These are phyloP conservation scores for Cochlearius cochlearius DNA, from an alignment of 2,113 vertebrate genomes.

Conservation along the genomic window DNA sequence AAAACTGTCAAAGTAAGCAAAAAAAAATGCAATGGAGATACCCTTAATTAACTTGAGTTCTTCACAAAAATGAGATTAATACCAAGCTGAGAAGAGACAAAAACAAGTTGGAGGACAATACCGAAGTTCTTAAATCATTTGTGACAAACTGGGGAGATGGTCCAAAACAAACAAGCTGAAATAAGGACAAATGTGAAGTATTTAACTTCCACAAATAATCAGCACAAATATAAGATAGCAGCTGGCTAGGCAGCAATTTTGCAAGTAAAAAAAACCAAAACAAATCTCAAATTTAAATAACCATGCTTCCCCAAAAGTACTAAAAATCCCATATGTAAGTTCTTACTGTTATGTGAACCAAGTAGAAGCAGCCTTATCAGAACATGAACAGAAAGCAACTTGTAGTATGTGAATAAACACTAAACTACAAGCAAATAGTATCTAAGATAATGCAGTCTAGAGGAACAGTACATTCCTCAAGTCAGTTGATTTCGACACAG, in stretches of 20 bases:
- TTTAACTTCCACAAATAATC: not conserved
- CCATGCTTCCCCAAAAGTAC: not conserved
- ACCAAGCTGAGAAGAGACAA: not conserved
- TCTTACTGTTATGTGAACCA: not conserved
- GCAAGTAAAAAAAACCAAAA: not conserved
- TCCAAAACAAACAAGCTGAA: slow-evolving; percentile 30
- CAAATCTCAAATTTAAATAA: not conserved
- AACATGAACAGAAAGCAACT: not conserved
- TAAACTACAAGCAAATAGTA: not conserved
- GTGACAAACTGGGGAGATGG: not conserved
- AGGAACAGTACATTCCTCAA: not conserved
- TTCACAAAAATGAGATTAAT: not conserved
- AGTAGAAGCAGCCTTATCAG: not conserved
- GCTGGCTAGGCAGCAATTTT: not conserved
- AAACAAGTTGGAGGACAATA: not conserved
- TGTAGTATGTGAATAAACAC: not conserved
- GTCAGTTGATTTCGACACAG: accelerated
- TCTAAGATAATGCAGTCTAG: not conserved
- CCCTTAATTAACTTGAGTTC: not conserved
- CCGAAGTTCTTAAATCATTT: not conserved
- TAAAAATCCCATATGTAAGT: not conserved
- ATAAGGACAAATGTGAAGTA: not conserved
- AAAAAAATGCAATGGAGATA: not conserved
- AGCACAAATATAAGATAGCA: not conserved
- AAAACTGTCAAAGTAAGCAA: not conserved